These are phyloP conservation scores for Carduelis carduelis DNA, from an alignment of 2,797 vertebrate genomes.

Conservation along the genomic window DNA sequence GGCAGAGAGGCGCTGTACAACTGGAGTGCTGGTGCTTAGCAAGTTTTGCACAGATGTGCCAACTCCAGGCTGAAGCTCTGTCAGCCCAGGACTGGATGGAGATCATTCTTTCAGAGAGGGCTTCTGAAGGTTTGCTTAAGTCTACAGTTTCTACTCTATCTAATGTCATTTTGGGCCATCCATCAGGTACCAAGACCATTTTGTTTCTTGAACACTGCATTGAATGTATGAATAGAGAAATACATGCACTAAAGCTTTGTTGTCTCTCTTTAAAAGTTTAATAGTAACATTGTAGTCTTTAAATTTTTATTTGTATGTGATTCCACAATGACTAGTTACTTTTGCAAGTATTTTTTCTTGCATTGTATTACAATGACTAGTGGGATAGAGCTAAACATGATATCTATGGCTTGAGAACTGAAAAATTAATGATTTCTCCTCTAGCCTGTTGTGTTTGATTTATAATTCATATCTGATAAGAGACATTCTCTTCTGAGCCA, in stretches of 20 bases:
- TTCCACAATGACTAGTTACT: background rate
- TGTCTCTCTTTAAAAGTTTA: constrained; percentile 19
- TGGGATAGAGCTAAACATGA: background rate
- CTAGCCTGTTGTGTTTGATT: constrained; percentile 20
- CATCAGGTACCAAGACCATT: background rate
- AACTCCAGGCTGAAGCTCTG: background rate
- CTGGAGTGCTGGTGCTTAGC: background rate
- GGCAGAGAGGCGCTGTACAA: background rate
- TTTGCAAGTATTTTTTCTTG: constrained; percentile 1
- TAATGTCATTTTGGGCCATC: background rate
- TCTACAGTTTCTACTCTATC: background rate
- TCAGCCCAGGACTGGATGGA: background rate
- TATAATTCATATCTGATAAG: constrained; percentile 42
- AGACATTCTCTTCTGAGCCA: background rate
- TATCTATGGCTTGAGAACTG: background rate
- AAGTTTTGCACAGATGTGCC: background rate
- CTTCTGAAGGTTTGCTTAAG: background rate
- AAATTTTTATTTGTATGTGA: constrained; percentile 28
- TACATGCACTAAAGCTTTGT: background rate
- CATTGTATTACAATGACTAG: background rate
- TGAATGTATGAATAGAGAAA: background rate
- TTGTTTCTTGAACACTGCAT: background rate
- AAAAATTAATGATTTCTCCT: constrained; percentile 40
- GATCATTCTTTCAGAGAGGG: background rate
- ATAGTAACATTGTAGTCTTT: constrained; percentile 24